Percentiles rank a stretch among this genome's conserved stretches.
These are phyloP conservation scores for Agapostemon virescens DNA, from an alignment of 2,888 invertebrate species.

Conservation along the genomic window DNA sequence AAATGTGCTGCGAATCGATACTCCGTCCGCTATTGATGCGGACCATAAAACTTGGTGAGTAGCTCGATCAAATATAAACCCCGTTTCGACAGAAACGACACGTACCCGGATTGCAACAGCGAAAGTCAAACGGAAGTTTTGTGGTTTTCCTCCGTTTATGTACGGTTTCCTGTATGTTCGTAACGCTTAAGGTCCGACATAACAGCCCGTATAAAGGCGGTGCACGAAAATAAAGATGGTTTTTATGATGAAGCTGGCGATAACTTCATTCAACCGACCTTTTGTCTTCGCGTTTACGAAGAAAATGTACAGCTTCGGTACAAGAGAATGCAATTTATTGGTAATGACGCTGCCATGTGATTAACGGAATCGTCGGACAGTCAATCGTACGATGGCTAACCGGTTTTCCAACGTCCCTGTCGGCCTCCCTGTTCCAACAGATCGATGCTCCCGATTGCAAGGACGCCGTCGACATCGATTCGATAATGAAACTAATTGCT, in stretches of 20 bases:
- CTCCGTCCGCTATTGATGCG: background rate
- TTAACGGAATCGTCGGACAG: conserved; percentile 29
- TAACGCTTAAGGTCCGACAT: conserved; percentile 12
- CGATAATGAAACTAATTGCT: conserved; percentile 28
- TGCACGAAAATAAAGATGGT: conserved; percentile 33
- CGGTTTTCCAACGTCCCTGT: background rate
- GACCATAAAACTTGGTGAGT: conserved; percentile 7
- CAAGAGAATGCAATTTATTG: conserved; percentile 26
- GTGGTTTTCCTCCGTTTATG: conserved; percentile 29
- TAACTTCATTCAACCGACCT: conserved; percentile 15
- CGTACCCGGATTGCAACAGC: background rate
- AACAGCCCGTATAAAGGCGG: background rate
- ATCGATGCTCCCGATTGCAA: conserved; percentile 13
- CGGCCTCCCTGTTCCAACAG: background rate
- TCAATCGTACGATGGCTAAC: background rate
- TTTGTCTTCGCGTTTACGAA: conserved; percentile 37
- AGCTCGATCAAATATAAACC: conserved; percentile 9
- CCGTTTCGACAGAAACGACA: conserved; percentile 8
- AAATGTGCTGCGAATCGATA: conserved; percentile 2
- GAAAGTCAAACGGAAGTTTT: conserved; percentile 23
- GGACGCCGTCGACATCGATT: conserved; percentile 6
- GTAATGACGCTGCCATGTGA: conserved; percentile 13
- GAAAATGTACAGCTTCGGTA: background rate
- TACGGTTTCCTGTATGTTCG: conserved; percentile 22
- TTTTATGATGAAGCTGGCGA: conserved; percentile 36